Evolutionary conservation across 2,113 vertebrate species (phyloP), one percentile per base, ranked within the genome.

Genomic region (Sterrhoptilus dennistouni): DNA sequence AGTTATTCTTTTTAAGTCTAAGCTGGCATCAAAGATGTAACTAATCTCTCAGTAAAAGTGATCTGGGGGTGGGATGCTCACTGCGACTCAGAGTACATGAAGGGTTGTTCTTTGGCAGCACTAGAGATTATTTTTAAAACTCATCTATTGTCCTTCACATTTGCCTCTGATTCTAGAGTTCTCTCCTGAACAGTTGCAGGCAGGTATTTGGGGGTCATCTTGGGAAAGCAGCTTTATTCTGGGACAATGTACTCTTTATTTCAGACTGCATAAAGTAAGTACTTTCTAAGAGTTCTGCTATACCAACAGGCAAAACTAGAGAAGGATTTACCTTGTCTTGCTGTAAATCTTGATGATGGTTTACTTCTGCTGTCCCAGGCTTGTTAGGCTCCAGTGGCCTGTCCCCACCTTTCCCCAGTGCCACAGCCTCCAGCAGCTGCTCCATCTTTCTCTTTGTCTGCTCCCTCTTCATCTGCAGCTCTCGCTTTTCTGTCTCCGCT

Each of bases 371-470:
- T 80, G 90, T 91, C 36, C 49, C 35, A 57, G 44, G 66, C 24
- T 44, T 83, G 56, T 65, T 47, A 80, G 40, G 54, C 52, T 85
- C 78, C 27, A 64, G 53, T 36, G 89, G 59, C 45, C 35, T 36
- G 2, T 50, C 85, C 40, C 38, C 65, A 38, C 98, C 93, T 71
- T 97, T 98, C 54, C 98, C 97, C 31, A 94, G 95, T 4, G 98
- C 95, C 12, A 98, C 97, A 42, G 98, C 98, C 27, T 96, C 89
- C 59, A 99, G 98, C 83, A 99, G 96, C 74, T 98, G 98, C 15
- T 97, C 97, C 98, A 99, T 99, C 97, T 99, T 99, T 90, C 77
- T 97, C 38, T 97, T 98, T 1, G 92, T 99, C 96, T 99, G 98
- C 68, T 98, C 97, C 64, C 98, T 99, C 83, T 95, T 97, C 19